Conservation (phyloP, 2,888 invertebrate species). For the Microdon myrmicae region DNA sequence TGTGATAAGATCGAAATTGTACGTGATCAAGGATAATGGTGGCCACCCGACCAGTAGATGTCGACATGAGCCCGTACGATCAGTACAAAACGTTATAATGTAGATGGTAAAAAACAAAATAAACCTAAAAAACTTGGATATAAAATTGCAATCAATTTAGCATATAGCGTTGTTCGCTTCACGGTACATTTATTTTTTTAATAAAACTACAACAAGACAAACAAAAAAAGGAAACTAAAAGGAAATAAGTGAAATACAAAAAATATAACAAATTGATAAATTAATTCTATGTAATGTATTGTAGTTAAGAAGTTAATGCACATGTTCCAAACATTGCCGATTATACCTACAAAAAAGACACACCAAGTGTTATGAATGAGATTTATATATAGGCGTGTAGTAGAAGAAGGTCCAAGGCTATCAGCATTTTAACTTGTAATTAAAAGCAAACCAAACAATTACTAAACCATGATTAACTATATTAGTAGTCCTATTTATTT, state of each 20-base stretch:
- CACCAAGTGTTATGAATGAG: conserved; percentile 7
- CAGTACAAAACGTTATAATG: conserved; percentile 37
- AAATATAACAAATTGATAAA: conserved; percentile 5
- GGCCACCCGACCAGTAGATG: conserved; percentile 55
- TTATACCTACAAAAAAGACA: conserved; percentile 8
- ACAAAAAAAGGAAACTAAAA: conserved; percentile 12
- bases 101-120: conserved; percentile 23
- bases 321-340: conserved; percentile 43
- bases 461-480: conserved; percentile 6
- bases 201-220: conserved; percentile 24
- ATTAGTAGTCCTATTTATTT: conserved; percentile 29
- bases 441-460: conserved; percentile 11
- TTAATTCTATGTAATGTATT: conserved; percentile 1
- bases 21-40: conserved; percentile 66
- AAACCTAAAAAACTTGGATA: conserved; percentile 2
- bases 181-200: conserved; percentile 49
- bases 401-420: conserved; percentile 28
- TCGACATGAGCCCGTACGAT: conserved; percentile 24
- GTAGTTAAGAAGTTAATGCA: conserved; percentile 32
- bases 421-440: conserved; percentile 18
- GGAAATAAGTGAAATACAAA: conserved; percentile 12
- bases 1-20: conserved; percentile 67
- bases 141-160: conserved; percentile 27
- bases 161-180: conserved; percentile 35
- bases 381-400: conserved; percentile 17